Conservation (phyloP, 2,113 vertebrate genomes). For the Struthidea cinerea region DNA sequence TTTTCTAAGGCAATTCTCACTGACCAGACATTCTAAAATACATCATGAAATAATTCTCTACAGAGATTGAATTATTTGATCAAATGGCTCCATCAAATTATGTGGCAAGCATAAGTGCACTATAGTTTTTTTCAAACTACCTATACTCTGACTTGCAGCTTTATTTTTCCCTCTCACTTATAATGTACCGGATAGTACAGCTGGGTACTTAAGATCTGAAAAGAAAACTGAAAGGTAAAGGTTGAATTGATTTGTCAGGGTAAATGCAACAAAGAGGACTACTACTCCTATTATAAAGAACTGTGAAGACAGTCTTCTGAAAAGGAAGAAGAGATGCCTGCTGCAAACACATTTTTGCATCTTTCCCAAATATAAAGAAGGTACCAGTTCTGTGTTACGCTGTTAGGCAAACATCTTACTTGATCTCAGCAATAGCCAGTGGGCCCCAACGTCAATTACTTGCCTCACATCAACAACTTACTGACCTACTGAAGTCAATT, state of each 20-base stretch:
- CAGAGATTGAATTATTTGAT: neutral
- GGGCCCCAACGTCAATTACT: neutral
- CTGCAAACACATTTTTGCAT: neutral
- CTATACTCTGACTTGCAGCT: neutral
- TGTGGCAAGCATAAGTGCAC: neutral
- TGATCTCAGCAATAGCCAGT: neutral
- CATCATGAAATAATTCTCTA: neutral
- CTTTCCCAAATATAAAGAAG: neutral
- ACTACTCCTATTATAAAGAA: neutral
- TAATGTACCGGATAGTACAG: neutral
- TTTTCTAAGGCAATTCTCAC: neutral
- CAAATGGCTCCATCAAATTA: slow-evolving; percentile 17
- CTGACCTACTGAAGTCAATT: neutral
- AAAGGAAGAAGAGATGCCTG: neutral
- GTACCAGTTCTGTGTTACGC: neutral
- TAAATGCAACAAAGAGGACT: neutral
- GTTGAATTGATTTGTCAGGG: neutral
- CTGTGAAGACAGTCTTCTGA: neutral
- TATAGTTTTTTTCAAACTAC: neutral
- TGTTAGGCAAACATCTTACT: neutral
- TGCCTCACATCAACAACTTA: neutral
- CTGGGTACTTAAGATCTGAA: neutral
- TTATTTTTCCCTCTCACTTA: neutral
- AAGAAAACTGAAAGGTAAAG: neutral
- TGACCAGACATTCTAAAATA: neutral